A percentile compares a stretch with the other conserved stretches of the same genome.
Conservation (phyloP, 2,888 invertebrate species). For the Lasioglossum lativentre region DNA sequence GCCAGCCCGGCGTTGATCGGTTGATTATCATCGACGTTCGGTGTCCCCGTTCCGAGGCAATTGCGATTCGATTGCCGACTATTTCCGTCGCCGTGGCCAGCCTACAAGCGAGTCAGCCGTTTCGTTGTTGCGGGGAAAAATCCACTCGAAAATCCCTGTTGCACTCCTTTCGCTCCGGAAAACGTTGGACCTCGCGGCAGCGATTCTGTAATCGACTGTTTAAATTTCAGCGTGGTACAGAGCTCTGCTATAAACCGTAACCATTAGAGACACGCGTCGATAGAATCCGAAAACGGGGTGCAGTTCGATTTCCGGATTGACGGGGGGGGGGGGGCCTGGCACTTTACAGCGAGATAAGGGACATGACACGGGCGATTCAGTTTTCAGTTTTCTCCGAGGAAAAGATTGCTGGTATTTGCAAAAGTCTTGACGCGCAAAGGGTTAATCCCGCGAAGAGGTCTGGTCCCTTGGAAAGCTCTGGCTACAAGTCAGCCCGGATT, state of each 20-base stretch:
- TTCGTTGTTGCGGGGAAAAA: not conserved
- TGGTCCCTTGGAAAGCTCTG: not conserved
- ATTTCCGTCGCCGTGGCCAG: not conserved
- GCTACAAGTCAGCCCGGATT: not conserved
- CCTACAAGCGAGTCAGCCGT: not conserved
- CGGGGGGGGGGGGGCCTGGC: too few relatives aligned
- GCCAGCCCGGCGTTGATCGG: conserved; percentile 23
- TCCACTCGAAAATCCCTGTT: not conserved
- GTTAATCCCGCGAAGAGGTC: not conserved
- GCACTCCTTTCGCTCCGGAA: not conserved
- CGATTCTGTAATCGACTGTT: not conserved
- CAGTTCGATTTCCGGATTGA: too few relatives aligned
- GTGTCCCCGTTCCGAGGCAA: conserved; percentile 27
- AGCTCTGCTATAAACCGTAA: too few relatives aligned
- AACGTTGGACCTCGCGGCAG: fast-evolving
- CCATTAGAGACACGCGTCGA: too few relatives aligned
- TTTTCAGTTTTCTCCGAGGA: not conserved
- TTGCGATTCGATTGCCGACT: conserved; percentile 11
- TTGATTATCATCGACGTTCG: conserved; percentile 42
- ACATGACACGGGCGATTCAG: not conserved
- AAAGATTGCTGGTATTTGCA: not conserved
- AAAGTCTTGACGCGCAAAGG: not conserved
- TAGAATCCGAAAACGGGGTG: too few relatives aligned
- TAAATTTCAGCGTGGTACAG: not conserved
- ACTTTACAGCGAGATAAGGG: not conserved